Base-by-base conservation (phyloP, 2,113 vertebrate genomes). In the Ploceus nigricollis region DNA sequence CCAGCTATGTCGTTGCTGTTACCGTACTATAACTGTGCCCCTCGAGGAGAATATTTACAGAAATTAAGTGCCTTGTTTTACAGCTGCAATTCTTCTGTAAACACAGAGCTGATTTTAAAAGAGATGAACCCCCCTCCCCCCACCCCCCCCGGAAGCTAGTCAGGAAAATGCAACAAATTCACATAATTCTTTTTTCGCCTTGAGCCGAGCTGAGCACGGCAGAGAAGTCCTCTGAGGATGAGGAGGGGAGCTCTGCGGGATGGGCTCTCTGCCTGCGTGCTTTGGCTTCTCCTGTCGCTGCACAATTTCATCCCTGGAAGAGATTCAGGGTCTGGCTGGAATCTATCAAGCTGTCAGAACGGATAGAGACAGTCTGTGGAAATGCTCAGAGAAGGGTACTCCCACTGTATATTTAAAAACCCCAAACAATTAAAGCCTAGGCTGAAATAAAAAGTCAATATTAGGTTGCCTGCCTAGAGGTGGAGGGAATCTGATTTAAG, bases 101-200 rank as follows among this genome's bases (percentile, higher is more conserved):
- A 37, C 20, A 17, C 23, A 10, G 75, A 22, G 27, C 19, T 70
- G 58, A 27, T 66, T 69, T 76, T 40, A 53, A 40, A 40, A 70
- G 7, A 39, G 4, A 42, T 10, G 1, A 47, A 2, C 3, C 2
- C 4, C 6, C 6, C 3, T 1, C 7, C 33, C 5, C 53, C 4
- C 3, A n/a, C n/a, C n/a, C n/a, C n/a, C n/a, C n/a, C n/a, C n/a
- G n/a, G n/a, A 33, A 86, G 6, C 16, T 54, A 71, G 33, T 65
- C 15, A 42, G 79, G 10, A 83, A 80, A 77, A 63, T 3, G 9
- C 30, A 47, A 31, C 15, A 71, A 57, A 89, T 66, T 79, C 75
- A 27, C 33, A 5, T 39, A 73, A 65, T 25, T 19, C 6, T 45
- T 50, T 78, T 80, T 80, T 69, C 7, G 8, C 50, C 83, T 71